phyloP scores from a whole-genome alignment of 2,888 invertebrate species.

The Ophion obscuratus region DNA sequence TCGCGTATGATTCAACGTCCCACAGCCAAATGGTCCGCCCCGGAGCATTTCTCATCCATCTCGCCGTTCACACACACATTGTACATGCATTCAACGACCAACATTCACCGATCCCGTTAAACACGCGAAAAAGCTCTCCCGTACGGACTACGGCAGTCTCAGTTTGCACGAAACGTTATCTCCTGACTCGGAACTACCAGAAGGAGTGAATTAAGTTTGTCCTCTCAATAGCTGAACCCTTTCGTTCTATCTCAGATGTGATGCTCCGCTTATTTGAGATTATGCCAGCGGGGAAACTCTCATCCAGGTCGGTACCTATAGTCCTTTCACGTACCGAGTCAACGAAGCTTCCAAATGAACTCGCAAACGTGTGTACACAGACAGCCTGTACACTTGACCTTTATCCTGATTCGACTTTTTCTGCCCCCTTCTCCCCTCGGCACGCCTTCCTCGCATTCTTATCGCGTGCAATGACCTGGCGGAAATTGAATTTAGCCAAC shows the following conservation, averaged over 20 bases:
- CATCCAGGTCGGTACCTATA: neutral
- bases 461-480: neutral
- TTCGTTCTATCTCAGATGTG: conserved; percentile 36
- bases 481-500: neutral
- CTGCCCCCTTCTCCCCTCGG: neutral
- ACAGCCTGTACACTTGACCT: conserved; percentile 32
- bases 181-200: conserved; percentile 53
- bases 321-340: conserved; percentile 31
- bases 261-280: conserved; percentile 21
- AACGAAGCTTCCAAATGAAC: conserved; percentile 19
- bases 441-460: neutral
- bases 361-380: conserved; percentile 16
- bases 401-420: conserved; percentile 11
- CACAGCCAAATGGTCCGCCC: conserved; percentile 62
- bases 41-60: conserved; percentile 14
- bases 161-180: conserved; percentile 66
- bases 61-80: conserved; percentile 18
- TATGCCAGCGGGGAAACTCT: conserved; percentile 6
- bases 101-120: conserved; percentile 37
- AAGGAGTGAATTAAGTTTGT: conserved; percentile 54
- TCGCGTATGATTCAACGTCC: conserved; percentile 44
- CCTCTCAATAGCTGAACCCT: conserved; percentile 45
- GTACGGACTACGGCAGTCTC: conserved; percentile 8
- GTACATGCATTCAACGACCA: conserved; percentile 41
- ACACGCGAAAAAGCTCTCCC: conserved; percentile 70